phyloP scores from a whole-genome alignment of 2,113 vertebrate species.

The Gymnocephalus cernua region DNA sequence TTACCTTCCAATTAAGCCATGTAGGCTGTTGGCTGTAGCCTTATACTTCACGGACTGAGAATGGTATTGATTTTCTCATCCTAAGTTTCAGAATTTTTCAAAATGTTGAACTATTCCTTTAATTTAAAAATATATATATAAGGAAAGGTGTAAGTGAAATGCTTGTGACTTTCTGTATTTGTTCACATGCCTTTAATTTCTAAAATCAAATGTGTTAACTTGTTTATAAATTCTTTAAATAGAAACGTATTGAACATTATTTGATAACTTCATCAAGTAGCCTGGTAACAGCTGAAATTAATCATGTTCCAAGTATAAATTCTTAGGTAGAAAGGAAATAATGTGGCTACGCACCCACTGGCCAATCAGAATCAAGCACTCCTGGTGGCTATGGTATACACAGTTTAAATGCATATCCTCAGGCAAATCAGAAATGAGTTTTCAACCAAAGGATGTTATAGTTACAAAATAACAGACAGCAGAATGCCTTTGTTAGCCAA shows the following conservation, averaged over 20 bases:
- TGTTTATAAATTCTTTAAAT: no score
- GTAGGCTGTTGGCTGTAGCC: background rate
- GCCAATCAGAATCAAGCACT: background rate
- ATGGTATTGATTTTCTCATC: background rate
- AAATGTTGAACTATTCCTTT: no score
- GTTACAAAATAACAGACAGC: background rate
- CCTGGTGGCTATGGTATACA: background rate
- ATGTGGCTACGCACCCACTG: background rate
- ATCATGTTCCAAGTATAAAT: background rate
- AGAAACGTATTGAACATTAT: no score
- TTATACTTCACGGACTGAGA: background rate
- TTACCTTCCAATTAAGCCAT: background rate
- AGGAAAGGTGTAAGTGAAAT: no score
- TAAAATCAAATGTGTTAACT: no score
- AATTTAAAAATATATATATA: no score
- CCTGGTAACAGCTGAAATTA: slow-evolving; percentile 5
- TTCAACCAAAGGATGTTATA: slow-evolving; percentile 5
- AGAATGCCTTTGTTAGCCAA: background rate
- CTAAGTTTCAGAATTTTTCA: no score
- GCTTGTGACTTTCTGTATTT: no score
- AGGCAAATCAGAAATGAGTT: background rate
- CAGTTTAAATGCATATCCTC: background rate
- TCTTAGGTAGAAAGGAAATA: background rate
- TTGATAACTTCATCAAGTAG: background rate
- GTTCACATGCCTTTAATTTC: no score